A percentile compares a stretch with the other conserved stretches of the same genome.
phyloP scores from a whole-genome alignment of 2,797 vertebrate genomes.

The Coilia nasus region DNA sequence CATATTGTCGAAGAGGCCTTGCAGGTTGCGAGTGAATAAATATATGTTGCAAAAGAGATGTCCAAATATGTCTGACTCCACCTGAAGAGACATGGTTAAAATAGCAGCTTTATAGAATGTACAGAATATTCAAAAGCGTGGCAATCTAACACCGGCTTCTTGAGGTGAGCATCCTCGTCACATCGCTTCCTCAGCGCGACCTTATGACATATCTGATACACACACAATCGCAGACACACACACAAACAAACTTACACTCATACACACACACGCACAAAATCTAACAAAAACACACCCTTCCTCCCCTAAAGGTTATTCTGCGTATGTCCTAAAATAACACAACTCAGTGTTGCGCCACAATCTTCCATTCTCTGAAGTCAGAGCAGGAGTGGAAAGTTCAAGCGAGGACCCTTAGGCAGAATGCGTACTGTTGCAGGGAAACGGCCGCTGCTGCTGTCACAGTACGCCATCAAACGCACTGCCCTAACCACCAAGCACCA shows the following conservation, averaged over 20 bases:
- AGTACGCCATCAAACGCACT: conserved; percentile 43
- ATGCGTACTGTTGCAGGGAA: conserved; percentile 21
- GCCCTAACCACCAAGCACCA: neutral
- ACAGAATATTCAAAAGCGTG: neutral
- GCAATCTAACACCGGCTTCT: neutral
- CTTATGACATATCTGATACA: neutral
- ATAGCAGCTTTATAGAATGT: neutral
- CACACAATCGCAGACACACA: neutral
- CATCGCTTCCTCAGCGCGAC: neutral
- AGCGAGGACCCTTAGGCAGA: neutral
- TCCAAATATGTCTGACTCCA: neutral
- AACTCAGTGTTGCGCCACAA: conserved; percentile 1
- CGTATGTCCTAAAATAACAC: conserved; percentile 13
- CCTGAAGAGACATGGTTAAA: neutral
- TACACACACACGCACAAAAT: neutral
- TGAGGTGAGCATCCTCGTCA: neutral
- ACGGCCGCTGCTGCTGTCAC: conserved; percentile 42
- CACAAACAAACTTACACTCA: neutral
- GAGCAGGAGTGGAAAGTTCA: conserved; percentile 4
- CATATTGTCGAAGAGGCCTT: too few relatives aligned
- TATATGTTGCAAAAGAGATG: neutral
- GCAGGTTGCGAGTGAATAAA: too few relatives aligned
- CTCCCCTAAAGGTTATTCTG: neutral
- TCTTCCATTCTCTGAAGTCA: conserved; percentile 4
- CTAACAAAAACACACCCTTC: neutral